Base-by-base conservation (phyloP, 2,797 vertebrate species). In the Luscinia megarhynchos region DNA sequence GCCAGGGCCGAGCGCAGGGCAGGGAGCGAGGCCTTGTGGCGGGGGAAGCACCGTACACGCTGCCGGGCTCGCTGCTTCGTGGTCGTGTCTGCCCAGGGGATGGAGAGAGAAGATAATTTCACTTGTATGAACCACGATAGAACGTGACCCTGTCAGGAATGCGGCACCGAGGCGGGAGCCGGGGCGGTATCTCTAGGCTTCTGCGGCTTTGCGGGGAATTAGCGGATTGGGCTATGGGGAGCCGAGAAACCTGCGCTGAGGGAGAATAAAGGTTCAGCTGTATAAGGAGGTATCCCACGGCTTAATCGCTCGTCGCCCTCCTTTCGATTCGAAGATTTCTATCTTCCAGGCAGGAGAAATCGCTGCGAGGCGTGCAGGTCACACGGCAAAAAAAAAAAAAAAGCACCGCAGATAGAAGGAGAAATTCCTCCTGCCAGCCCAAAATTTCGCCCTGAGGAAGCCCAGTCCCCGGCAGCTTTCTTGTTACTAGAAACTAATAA, bases 301-400 rank as follows among this genome's bases (percentile, higher is more conserved):
- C 3, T 2, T 16, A 41, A 46, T 30, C 12, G 1, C n/a, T 34
- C 9, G 2, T 46, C 23, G 4, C 15, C 24, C 26, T n/a, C n/a
- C 2, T 0, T 69, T 78, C 10, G 0, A 12, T 75, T 54, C 46
- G 48, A 23, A 36, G 19, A 6, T 40, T 74, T 87, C 59, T 29
- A 0, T 24, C 51, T 53, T 75, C 50, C 19, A 62, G 36, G 6
- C 2, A 15, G 24, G 15, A 64, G 22, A 41, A 54, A 34, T 8
- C 10, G 17, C 57, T 66, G 24, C 4, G 10, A 32, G n/a, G 7
- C 0, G 6, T 12, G 4, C 67, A 41, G 23, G 30, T 41, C 6
- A 2, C n/a, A 30, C 0, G 6, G 40, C 9, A 41, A 38, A 45
- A 1, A n/a, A 24, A 2, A 41, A 38, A 45, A 1, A n/a, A 24